phyloP scores from a whole-genome alignment of 2,888 invertebrate species.

The Netelia melanura region DNA sequence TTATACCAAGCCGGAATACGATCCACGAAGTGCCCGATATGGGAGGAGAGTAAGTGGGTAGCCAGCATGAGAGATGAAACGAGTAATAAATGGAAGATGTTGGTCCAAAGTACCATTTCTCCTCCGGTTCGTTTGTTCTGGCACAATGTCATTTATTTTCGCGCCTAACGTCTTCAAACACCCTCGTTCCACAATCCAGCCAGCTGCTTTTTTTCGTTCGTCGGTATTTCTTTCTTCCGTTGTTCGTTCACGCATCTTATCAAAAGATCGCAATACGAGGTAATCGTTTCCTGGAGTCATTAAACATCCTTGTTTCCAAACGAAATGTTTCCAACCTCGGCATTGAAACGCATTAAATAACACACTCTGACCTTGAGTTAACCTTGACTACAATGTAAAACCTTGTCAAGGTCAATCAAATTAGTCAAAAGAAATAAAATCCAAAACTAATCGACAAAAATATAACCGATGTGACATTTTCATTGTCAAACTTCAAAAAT shows the following conservation, averaged over 20 bases:
- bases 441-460: too few relatives aligned
- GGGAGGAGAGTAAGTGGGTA: background rate
- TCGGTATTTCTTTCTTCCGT: slow-evolving; percentile 7
- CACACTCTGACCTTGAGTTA: too few relatives aligned
- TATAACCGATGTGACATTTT: too few relatives aligned
- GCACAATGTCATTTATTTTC: slow-evolving; percentile 48
- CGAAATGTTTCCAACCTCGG: background rate
- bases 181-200: slow-evolving; percentile 5
- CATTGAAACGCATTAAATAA: background rate
- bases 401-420: too few relatives aligned
- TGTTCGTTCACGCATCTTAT: background rate
- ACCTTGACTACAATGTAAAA: too few relatives aligned
- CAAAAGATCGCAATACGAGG: background rate
- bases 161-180: background rate
- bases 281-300: background rate
- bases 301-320: background rate
- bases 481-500: too few relatives aligned
- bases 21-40: background rate
- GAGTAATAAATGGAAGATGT: slow-evolving; percentile 16
- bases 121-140: slow-evolving; percentile 47
- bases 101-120: slow-evolving; percentile 36
- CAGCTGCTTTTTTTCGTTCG: slow-evolving; percentile 9
- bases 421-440: too few relatives aligned
- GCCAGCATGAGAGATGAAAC: slow-evolving; percentile 28
- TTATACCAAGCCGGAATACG: slow-evolving; percentile 28